Conservation (phyloP, 1,140 invertebrate genomes). For the Phortica variegata region DNA sequence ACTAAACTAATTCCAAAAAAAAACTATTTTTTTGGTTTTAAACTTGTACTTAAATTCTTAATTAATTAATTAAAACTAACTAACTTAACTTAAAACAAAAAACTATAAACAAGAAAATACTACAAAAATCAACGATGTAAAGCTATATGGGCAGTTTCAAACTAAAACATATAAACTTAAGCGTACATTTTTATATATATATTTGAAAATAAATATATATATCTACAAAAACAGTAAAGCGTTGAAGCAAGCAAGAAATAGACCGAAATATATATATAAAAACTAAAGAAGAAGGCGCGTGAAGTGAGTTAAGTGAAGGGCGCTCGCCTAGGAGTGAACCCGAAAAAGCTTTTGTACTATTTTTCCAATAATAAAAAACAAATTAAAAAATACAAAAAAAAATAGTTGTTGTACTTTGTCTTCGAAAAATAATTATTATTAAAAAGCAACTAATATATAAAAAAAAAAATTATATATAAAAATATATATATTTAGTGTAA, state of each 20-base stretch:
- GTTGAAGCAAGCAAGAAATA: slow-evolving; percentile 22
- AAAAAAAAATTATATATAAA: slow-evolving; percentile 21
- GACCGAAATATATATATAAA: slow-evolving; percentile 19
- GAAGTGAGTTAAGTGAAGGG: too few species aligned
- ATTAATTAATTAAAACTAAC: too few species aligned
- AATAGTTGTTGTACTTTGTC: slow-evolving; percentile 56
- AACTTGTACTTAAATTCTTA: slow-evolving; percentile 29
- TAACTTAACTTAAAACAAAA: slow-evolving; percentile 14
- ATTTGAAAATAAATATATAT: slow-evolving; percentile 17
- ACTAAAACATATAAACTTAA: slow-evolving; percentile 4
- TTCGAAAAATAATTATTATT: slow-evolving; percentile 19
- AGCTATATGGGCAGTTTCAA: slow-evolving; percentile 54
- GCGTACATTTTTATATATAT: slow-evolving; percentile 40
- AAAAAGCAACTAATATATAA: slow-evolving; percentile 22
- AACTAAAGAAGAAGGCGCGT: slow-evolving; percentile 36
- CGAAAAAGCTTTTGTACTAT: slow-evolving; percentile 55
- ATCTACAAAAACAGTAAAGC: slow-evolving; percentile 20
- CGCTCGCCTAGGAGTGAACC: too few species aligned
- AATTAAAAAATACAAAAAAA: slow-evolving; percentile 23
- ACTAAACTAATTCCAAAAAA: not conserved
- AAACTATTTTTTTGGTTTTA: slow-evolving; percentile 36
- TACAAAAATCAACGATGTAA: slow-evolving; percentile 29
- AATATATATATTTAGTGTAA: slow-evolving; percentile 24
- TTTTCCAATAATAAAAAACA: slow-evolving; percentile 42
- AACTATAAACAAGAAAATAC: slow-evolving; percentile 12